Percentiles rank a stretch among this genome's conserved stretches.
These are phyloP conservation scores for Stenichneumon culpator DNA, from an alignment of 2,888 invertebrate genomes.

Conservation along the genomic window DNA sequence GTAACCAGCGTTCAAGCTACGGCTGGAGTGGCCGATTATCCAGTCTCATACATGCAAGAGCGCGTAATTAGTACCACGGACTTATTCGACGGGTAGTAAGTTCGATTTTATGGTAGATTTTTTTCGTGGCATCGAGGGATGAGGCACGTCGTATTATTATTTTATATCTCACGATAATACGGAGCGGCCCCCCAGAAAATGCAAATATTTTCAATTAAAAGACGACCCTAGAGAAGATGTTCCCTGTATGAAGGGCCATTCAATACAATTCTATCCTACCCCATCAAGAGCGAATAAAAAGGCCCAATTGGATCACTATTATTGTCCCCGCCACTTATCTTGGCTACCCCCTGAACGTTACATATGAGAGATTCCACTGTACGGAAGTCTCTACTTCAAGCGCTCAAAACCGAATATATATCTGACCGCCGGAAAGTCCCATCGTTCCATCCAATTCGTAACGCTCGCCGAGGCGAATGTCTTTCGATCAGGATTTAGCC, in stretches of 20 bases:
- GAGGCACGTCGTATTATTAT: too few species aligned
- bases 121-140: slow-evolving; percentile 58
- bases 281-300: neutral
- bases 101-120: slow-evolving; percentile 70
- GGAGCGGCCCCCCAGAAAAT: too few species aligned
- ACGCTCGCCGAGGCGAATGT: slow-evolving; percentile 5
- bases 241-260: neutral
- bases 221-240: neutral
- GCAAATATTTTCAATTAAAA: too few species aligned
- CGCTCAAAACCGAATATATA: neutral
- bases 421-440: neutral
- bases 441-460: slow-evolving; percentile 5
- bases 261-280: neutral
- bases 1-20: slow-evolving; percentile 29
- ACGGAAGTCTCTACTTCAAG: neutral
- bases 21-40: slow-evolving; percentile 53
- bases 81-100: slow-evolving; percentile 60
- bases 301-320: neutral
- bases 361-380: neutral
- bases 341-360: neutral
- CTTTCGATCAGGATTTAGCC: slow-evolving; percentile 32
- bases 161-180: too few species aligned
- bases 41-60: slow-evolving; percentile 43
- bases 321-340: neutral
- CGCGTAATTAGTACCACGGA: slow-evolving; percentile 70